These are phyloP conservation scores for Sebastes hubbsi DNA, from an alignment of 2,797 vertebrate species.

Conservation along the genomic window DNA sequence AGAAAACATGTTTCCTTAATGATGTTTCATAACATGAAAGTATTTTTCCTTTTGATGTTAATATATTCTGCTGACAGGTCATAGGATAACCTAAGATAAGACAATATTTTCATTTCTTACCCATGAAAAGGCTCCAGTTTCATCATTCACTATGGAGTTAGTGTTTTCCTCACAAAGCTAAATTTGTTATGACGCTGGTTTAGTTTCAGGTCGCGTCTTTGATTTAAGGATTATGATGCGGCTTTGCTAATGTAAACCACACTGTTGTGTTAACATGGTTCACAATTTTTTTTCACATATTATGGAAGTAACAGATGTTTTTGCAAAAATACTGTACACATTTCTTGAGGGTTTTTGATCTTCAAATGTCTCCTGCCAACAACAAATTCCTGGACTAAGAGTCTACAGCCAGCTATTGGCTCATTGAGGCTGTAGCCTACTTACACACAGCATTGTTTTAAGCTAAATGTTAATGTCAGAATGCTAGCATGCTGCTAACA, in stretches of 20 bases:
- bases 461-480: too few species aligned
- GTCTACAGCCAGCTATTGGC: too few species aligned
- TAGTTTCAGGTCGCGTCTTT: neutral
- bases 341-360: too few species aligned
- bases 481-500: too few species aligned
- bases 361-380: too few species aligned
- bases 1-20: slow-evolving; percentile 27
- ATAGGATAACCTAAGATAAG: neutral
- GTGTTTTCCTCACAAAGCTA: neutral
- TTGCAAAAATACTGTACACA: neutral
- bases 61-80: neutral
- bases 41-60: neutral
- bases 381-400: too few species aligned
- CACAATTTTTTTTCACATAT: neutral
- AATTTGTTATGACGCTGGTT: neutral
- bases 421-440: too few species aligned
- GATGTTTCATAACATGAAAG: slow-evolving; percentile 19
- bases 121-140: neutral
- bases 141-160: neutral
- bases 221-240: neutral
- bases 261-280: too few species aligned
- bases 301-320: neutral
- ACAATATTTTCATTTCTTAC: neutral
- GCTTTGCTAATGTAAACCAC: too few species aligned
- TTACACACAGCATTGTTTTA: too few species aligned